Evolutionary conservation across 2,888 invertebrate species (phyloP).

Genomic region (Leucania comma): DNA sequence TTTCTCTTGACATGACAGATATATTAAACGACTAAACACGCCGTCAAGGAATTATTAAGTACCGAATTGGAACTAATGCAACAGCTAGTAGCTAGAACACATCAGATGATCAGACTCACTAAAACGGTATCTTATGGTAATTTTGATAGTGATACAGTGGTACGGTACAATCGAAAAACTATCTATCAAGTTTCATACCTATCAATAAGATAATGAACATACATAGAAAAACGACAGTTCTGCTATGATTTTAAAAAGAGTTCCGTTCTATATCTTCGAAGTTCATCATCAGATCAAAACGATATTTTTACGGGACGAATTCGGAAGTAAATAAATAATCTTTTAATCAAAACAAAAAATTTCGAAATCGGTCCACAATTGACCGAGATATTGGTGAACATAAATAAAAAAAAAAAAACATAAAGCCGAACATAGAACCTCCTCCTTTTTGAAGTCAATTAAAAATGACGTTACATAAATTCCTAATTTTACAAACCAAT

Average conservation of each 20-base stretch:
- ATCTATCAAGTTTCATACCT: not conserved
- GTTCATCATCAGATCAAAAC: no score
- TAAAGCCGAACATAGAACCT: no score
- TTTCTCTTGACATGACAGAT: not conserved
- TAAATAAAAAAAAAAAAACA: no score
- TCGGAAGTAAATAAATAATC: no score
- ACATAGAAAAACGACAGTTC: no score
- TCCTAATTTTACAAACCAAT: constrained; percentile 6
- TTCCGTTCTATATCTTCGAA: no score
- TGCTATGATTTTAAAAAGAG: no score
- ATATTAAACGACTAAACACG: not conserved
- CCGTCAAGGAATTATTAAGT: not conserved
- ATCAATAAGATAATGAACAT: constrained; percentile 2
- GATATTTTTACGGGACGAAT: no score
- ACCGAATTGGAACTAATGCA: not conserved
- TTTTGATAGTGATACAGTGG: not conserved
- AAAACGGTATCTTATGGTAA: not conserved
- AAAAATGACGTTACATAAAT: constrained; percentile 14
- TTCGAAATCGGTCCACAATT: no score
- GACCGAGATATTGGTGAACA: no score
- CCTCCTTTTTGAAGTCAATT: no score
- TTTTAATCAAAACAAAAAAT: no score
- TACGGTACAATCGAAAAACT: not conserved
- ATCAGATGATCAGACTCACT: not conserved
- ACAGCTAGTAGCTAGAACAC: not conserved